Evolutionary conservation across 2,113 vertebrate species (phyloP).

Genomic region (Acinonyx jubatus): DNA sequence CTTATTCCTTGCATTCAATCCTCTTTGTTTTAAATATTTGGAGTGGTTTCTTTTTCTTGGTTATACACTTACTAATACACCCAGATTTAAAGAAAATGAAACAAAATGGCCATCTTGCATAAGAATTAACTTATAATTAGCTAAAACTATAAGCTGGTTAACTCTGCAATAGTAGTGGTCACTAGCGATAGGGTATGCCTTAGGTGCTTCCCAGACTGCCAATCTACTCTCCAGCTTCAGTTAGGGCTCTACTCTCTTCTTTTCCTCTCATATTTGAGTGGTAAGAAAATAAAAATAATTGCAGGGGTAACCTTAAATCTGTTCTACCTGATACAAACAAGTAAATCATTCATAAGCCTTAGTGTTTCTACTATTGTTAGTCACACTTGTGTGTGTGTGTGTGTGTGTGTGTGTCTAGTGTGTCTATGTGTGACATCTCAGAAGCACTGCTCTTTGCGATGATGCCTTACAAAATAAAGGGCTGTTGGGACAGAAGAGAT

Average conservation of each 20-base stretch:
- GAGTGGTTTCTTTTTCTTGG: not conserved
- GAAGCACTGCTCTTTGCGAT: not conserved
- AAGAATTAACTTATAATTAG: not conserved
- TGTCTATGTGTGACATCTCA: not conserved
- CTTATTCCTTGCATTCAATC: not conserved
- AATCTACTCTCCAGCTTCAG: not conserved
- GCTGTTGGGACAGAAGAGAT: not conserved
- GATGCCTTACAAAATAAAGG: not conserved
- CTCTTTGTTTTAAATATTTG: slow-evolving; percentile 32
- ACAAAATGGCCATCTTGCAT: not conserved
- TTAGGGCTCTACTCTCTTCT: not conserved
- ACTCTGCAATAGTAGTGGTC: not conserved
- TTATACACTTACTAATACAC: not conserved
- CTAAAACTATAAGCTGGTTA: not conserved
- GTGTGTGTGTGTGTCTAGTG: not conserved
- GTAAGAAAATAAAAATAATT: slow-evolving; percentile 25
- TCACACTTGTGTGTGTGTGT: not conserved
- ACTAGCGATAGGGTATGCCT: not conserved
- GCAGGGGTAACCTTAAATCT: slow-evolving; percentile 35
- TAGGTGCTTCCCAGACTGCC: slow-evolving; percentile 21
- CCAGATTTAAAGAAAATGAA: slow-evolving; percentile 8
- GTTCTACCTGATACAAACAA: not conserved
- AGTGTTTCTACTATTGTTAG: not conserved
- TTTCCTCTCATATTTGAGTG: slow-evolving; percentile 39
- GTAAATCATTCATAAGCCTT: not conserved